A percentile compares a stretch with the other conserved stretches of the same genome.
phyloP scores from a whole-genome alignment of 2,797 vertebrate species.

The Pyrocephalus nanus region DNA sequence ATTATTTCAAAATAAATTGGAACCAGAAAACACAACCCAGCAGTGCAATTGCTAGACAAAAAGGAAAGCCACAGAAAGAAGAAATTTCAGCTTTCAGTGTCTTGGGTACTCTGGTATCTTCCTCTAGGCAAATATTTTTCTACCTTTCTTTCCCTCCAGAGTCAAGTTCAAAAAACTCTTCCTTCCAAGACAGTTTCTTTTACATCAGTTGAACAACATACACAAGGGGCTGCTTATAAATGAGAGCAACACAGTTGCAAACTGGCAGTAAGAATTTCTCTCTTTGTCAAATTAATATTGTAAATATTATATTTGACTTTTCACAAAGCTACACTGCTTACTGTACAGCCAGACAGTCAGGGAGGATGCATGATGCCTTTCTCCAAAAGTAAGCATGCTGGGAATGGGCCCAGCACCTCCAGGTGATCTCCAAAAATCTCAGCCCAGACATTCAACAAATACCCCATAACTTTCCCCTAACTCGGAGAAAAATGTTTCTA shows the following conservation, averaged over 20 bases:
- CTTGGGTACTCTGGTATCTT: background rate
- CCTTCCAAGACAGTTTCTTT: background rate
- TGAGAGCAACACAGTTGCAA: background rate
- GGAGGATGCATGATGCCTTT: background rate
- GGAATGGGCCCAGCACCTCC: background rate
- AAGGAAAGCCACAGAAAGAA: constrained; percentile 10
- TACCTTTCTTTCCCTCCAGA: constrained; percentile 11
- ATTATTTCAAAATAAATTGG: constrained; percentile 44
- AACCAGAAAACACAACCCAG: constrained; percentile 22
- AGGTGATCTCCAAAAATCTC: background rate
- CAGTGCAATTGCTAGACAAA: background rate
- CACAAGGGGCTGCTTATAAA: background rate
- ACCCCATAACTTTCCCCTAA: background rate
- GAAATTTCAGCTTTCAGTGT: background rate
- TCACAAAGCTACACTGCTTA: background rate
- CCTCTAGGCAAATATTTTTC: background rate
- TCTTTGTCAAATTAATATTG: background rate
- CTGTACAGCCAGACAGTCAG: background rate
- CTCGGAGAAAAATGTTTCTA: background rate
- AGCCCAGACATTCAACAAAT: background rate
- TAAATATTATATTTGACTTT: background rate
- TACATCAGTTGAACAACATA: background rate
- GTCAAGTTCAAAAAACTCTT: background rate
- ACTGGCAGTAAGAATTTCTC: background rate
- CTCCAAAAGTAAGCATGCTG: background rate